Evolutionary conservation across 1,140 invertebrate species (phyloP).

Genomic region (Drosophila prosaltans): DNA sequence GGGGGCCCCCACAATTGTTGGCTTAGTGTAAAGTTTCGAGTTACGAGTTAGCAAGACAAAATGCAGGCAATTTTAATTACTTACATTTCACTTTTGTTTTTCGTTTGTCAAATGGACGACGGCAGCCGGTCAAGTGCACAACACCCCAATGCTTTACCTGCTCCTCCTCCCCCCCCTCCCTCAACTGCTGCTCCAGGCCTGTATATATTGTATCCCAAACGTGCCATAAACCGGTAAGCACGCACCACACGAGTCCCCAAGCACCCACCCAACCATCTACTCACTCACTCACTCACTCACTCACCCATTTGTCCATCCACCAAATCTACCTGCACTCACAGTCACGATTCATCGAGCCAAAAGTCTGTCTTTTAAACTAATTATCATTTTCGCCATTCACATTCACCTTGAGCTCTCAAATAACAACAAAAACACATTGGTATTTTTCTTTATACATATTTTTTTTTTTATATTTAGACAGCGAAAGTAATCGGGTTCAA

Average conservation of each 20-base stretch:
- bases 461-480: slow-evolving; percentile 64
- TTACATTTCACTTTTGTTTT: slow-evolving; percentile 68
- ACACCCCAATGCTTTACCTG: not conserved
- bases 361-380: slow-evolving; percentile 70
- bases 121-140: slow-evolving; percentile 73
- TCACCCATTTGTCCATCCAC: slow-evolving; percentile 5
- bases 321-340: slow-evolving; percentile 12
- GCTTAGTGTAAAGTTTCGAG: slow-evolving; percentile 36
- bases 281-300: slow-evolving; percentile 25
- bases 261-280: slow-evolving; percentile 22
- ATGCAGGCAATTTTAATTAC: slow-evolving; percentile 77
- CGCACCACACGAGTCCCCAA: slow-evolving; percentile 41
- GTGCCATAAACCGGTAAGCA: slow-evolving; percentile 70
- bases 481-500: slow-evolving; percentile 70
- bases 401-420: slow-evolving; percentile 67
- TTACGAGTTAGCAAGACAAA: slow-evolving; percentile 59
- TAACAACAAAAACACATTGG: slow-evolving; percentile 46
- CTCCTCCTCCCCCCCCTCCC: no score
- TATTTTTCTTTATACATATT: not conserved
- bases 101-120: slow-evolving; percentile 53
- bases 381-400: slow-evolving; percentile 76
- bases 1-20: not conserved
- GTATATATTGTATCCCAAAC: slow-evolving; percentile 47
- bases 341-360: slow-evolving; percentile 48
- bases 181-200: not conserved